phyloP scores from a whole-genome alignment of 37 sponge, comb jelly and placozoan species.

The Geodia barretti region DNA sequence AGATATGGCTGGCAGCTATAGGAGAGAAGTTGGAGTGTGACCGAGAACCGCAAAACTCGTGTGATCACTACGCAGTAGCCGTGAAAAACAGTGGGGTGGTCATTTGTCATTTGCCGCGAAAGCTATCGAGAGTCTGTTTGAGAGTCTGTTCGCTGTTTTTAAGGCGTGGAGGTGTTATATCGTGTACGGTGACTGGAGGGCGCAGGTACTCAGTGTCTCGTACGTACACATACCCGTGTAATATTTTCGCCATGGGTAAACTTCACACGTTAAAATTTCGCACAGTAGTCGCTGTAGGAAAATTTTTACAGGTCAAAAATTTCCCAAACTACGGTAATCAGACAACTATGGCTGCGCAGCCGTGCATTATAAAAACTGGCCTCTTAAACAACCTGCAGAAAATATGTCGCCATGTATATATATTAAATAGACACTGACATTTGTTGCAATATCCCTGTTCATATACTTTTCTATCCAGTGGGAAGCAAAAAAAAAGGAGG shows the following conservation, averaged over 20 bases:
- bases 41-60: slow-evolving; percentile 19
- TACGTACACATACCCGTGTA: slow-evolving; percentile 32
- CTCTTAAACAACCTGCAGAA: no score
- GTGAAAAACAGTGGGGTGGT: slow-evolving; percentile 13
- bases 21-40: slow-evolving; percentile 26
- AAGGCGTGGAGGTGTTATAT: slow-evolving; percentile 25
- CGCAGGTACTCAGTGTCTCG: slow-evolving; percentile 25
- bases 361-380: no score
- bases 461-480: no score
- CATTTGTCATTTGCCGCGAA: slow-evolving; percentile 28
- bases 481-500: no score
- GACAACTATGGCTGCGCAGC: background rate
- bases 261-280: no score
- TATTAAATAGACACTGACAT: no score
- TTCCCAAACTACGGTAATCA: background rate
- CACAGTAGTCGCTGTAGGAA: no score
- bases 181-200: slow-evolving; percentile 18
- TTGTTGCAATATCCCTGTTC: no score
- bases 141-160: slow-evolving; percentile 28
- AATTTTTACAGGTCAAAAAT: background rate
- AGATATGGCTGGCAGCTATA: slow-evolving; percentile 28
- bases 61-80: slow-evolving; percentile 35
- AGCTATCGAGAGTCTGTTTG: no score
- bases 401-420: no score
- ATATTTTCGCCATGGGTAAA: slow-evolving; percentile 1